Evolutionary conservation across 2,888 invertebrate genomes (phyloP), one percentile per base, ranked within the genome.

Genomic region (Pseudeuparius sepicola): DNA sequence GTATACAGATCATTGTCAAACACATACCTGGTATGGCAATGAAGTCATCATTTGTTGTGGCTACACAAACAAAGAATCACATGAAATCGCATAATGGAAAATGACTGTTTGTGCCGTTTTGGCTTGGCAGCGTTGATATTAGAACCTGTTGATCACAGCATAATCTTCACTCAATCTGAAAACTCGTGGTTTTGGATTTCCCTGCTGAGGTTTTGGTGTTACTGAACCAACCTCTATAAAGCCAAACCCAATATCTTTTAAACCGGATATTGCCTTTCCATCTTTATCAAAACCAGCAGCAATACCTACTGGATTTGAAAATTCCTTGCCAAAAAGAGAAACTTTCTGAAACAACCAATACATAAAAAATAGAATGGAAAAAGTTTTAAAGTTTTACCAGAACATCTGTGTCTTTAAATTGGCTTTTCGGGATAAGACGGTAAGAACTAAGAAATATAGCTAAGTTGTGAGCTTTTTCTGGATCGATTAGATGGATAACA

Each of bases 221-320:
- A 98, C 80, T 3, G 92, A 90, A 39, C 97, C 97, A 49, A 98
- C 77, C 72, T 98, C 97, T 13, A 97, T 77, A 60, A 94, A 88
- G 4, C 96, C 87, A 64, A 98, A 96, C 0, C 97, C 97, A 37
- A 90, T 65, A 51, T 78, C 75, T 41, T 75, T 69, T 23, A 98
- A 63, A 1, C 89, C 87, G 50, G 75, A 61, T 2, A 94, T 69
- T 13, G 88, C 92, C 66, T 96, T 93, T 4, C 81, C 96, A 63
- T 97, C 80, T 62, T 99, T 98, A 61, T 98, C 98, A 65, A 97
- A 97, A 4, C 97, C 98, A 37, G 97, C 98, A 14, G 97, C 97
- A 53, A 98, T 78, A n/a, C 98, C 97, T 48, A 98, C 63, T 0
- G 97, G 97, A 66, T 93, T 96, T 34, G 70, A 66, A 41, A 98